Percentiles rank a stretch among this genome's conserved stretches.
Conservation (phyloP, 2,113 vertebrate genomes). For the Tachysurus fulvidraco region DNA sequence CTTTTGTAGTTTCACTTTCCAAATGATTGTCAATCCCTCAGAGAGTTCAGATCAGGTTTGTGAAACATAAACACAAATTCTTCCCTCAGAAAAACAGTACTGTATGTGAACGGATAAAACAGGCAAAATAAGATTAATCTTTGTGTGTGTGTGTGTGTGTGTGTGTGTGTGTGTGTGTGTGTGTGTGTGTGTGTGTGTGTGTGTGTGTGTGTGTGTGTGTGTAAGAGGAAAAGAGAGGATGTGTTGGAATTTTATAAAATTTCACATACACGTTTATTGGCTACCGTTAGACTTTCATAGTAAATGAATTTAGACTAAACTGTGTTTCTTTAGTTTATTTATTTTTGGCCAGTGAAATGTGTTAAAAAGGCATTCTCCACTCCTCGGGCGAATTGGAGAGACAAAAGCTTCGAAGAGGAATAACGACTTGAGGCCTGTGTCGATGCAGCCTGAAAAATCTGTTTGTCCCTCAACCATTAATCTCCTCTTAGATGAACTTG, state of each 20-base stretch:
- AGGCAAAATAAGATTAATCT: background rate
- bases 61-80: background rate
- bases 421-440: slow-evolving; percentile 34
- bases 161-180: slow-evolving; percentile 11
- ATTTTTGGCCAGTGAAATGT: background rate
- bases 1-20: background rate
- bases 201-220: slow-evolving; percentile 9
- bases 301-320: background rate
- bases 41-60: background rate
- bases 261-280: background rate
- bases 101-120: background rate
- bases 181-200: slow-evolving; percentile 4
- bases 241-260: background rate
- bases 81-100: background rate
- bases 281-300: background rate
- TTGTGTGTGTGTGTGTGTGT: slow-evolving; percentile 8
- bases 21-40: background rate
- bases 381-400: background rate
- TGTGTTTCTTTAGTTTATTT: background rate
- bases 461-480: slow-evolving; percentile 49
- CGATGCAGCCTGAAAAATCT: slow-evolving; percentile 37
- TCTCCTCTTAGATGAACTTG: slow-evolving; percentile 43
- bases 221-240: too few species aligned
- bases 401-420: slow-evolving; percentile 49
- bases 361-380: background rate